Base-by-base conservation (phyloP, 1,140 invertebrate genomes). In the Anastatus disparis region DNA sequence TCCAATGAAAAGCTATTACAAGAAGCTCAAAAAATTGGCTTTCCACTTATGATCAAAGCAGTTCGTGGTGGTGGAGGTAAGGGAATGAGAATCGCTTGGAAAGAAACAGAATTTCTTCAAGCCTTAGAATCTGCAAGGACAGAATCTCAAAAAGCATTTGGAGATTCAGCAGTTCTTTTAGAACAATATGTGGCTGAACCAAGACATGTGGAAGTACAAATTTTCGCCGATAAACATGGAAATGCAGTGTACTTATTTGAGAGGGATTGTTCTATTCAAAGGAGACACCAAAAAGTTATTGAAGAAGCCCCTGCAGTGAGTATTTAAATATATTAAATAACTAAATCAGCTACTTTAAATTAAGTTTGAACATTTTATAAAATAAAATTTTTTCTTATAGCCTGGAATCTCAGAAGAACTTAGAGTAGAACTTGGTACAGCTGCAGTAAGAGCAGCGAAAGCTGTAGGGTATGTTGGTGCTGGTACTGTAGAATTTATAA, bases 11-110 rank as follows among this genome's bases (percentile, higher is more conserved):
- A 81, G 48, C 83, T 99, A 44, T 85, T 90, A 75, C 74, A 87
- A 27, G 94, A 98, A 87, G 97, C 97, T 2, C 86, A 88, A 73
- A 89, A 87, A 77, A 97, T 99, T 80, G 96, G 96, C 15, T 99
- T 93, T 85, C 98, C 98, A 0, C 86, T 99, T 3, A 99, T 99
- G 97, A 98, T 99, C 38, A 99, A 99, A 86, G 97, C 97, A 22
- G 94, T 99, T 0, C 87, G 96, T 73, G 98, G 97, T 48, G 97
- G 97, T 50, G 97, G 97, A 63, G 97, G 97, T 58, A 96, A 98
- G 91, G 96, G 97, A 58, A 99, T 99, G 97, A 89, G 97, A 83
- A 98, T 99, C 73, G 94, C 92, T 8, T 88, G 90, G 79, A 92
- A 86, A 40, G 88, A 91, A 72, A 86, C 88, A 1, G 94, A 99